Base-by-base conservation (phyloP, 2,113 vertebrate genomes). In the Salvelinus fontinalis region DNA sequence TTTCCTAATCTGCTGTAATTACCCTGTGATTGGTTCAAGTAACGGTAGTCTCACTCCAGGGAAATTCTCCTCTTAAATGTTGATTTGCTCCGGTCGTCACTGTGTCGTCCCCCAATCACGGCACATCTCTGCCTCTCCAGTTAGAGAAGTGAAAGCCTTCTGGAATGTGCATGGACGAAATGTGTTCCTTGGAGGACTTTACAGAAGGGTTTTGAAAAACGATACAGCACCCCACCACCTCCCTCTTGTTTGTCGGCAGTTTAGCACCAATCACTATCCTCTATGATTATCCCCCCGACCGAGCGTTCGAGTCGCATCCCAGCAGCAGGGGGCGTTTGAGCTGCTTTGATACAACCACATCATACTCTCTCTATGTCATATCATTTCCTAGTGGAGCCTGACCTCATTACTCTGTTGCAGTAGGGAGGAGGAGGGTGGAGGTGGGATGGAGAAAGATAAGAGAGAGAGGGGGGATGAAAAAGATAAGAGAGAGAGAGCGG, bases 331-430 rank as follows among this genome's bases (percentile, higher is more conserved):
- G 39, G 39, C 9, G 39, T 44, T 44, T 44, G 39, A 44, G 39
- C 39, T 44, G 9, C 67, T 69, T 69, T 69, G 29, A 44, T 44
- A 20, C 16, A 14, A 69, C 20, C 8, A 34, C 20, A 34, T n/a
- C 29, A 4, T 18, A 44, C 12, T 24, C 59, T 22, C 20, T 64
- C 34, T 44, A 9, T 44, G 57, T 62, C 72, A 39, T 69, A 31
- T 44, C 5, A 31, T 29, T 24, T 74, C 59, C 20, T 11, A 22
- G 20, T 44, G 59, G 72, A 74, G 31, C 18, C 34, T 62, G 29
- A 65, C 31, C 72, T 74, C 72, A 65, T 74, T 64, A 64, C 72
- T 44, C 57, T 64, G 29, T n/a, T 34, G 29, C 27, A 44, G 57
- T 31, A 29, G 29, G 27, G 59, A 20, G n/a, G 14, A 59, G 6